Evolutionary conservation across 2,797 vertebrate genomes (phyloP).

Genomic region (Helarctos malayanus): DNA sequence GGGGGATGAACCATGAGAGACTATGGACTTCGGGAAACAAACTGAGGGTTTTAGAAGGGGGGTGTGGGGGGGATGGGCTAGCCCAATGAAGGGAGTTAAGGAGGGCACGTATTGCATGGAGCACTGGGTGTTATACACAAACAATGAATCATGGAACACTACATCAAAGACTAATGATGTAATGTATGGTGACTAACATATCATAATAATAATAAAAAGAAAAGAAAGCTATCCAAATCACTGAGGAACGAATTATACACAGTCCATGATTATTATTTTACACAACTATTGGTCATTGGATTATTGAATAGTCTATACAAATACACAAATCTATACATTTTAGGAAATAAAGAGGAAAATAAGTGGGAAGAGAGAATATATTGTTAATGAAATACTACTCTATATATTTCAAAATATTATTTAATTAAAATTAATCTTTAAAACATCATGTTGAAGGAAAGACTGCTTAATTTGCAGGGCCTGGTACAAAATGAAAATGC

Average conservation of each 20-base stretch:
- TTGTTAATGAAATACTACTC: background rate
- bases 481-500: background rate
- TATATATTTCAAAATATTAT: background rate
- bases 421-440: background rate
- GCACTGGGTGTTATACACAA: too few species aligned
- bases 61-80: too few species aligned
- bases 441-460: background rate
- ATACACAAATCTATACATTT: background rate
- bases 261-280: background rate
- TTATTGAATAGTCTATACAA: background rate
- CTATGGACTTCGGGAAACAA: too few species aligned
- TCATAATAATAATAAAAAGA: too few species aligned
- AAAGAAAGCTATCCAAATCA: background rate
- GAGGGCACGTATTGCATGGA: too few species aligned
- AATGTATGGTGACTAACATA: too few species aligned
- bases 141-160: too few species aligned
- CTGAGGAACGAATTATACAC: background rate
- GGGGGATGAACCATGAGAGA: too few species aligned
- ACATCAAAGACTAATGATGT: too few species aligned
- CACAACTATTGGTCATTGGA: background rate
- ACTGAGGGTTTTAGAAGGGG: too few species aligned
- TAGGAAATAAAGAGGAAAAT: background rate
- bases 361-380: background rate
- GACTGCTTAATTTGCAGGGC: background rate
- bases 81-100: too few species aligned